A percentile compares a stretch with the other conserved stretches of the same genome.
phyloP scores from a whole-genome alignment of 2,113 vertebrate genomes.

The Equus przewalskii region DNA sequence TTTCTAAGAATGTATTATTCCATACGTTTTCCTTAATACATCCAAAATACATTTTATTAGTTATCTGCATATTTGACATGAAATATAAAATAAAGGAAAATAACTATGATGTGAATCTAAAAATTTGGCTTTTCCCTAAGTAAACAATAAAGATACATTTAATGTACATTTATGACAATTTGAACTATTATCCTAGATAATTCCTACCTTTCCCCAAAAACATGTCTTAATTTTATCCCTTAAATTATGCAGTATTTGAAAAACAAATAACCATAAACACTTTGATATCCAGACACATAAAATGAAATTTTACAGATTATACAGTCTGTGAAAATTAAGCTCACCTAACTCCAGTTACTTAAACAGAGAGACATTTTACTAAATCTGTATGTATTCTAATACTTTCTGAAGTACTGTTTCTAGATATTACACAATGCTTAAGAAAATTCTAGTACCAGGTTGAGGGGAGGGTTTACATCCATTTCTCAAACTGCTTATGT shows the following conservation, averaged over 20 bases:
- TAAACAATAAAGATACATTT: slow-evolving; percentile 7
- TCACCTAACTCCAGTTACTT: slow-evolving; percentile 47
- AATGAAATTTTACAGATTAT: background rate
- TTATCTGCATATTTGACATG: slow-evolving; percentile 15
- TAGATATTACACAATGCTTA: background rate
- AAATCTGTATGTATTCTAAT: slow-evolving; percentile 10
- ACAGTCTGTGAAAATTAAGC: background rate
- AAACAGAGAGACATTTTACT: background rate
- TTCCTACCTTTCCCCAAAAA: slow-evolving; percentile 22
- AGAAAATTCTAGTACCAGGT: slow-evolving; percentile 8
- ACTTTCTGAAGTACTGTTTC: background rate
- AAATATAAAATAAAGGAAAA: slow-evolving; percentile 20
- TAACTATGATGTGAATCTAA: background rate
- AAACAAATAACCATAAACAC: slow-evolving; percentile 14
- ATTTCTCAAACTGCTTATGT: slow-evolving; percentile 45
- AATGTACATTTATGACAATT: background rate
- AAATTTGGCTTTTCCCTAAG: background rate
- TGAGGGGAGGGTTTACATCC: background rate
- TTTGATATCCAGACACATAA: slow-evolving; percentile 41
- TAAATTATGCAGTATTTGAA: slow-evolving; percentile 4
- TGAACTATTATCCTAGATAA: slow-evolving; percentile 28
- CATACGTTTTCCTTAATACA: background rate
- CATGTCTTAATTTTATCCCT: background rate
- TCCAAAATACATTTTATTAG: background rate
- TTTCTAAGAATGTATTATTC: slow-evolving; percentile 18